These are phyloP conservation scores for Dolichomitus sp. DNA, from an alignment of 2,888 invertebrate genomes.

Conservation along the genomic window DNA sequence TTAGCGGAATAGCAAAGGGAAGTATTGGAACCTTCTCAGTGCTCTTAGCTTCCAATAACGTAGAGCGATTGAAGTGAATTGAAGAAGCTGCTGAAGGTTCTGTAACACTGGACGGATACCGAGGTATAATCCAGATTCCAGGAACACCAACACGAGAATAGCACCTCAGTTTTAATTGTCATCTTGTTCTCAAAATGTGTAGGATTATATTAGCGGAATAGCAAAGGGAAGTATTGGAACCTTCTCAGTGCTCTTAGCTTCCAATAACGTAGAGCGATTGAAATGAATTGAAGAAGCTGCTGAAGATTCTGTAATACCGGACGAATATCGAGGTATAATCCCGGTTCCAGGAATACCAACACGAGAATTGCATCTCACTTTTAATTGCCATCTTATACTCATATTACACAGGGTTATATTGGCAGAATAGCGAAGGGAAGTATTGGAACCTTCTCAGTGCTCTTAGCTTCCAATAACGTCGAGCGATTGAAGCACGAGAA, in stretches of 20 bases:
- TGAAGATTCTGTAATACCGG: constrained; percentile 12
- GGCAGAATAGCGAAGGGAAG: not conserved
- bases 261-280: not conserved
- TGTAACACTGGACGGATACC: constrained; percentile 7
- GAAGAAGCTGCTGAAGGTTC: not conserved
- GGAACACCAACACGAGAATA: not conserved
- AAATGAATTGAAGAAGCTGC: not conserved
- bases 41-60: not conserved
- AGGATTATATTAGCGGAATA: not conserved
- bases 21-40: not conserved
- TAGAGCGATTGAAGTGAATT: not conserved
- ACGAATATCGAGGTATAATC: not conserved
- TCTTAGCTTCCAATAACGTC: not conserved
- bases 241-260: not conserved
- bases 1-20: not conserved
- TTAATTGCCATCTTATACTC: not conserved
- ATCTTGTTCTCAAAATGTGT: not conserved
- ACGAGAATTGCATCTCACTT: not conserved
- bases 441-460: not conserved
- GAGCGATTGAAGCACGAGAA: not conserved
- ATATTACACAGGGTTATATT: not conserved
- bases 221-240: not conserved
- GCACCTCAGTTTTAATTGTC: not conserved
- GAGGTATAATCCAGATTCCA: not conserved
- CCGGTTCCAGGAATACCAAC: not conserved